Evolutionary conservation across 2,113 vertebrate species (phyloP).

Genomic region (Corynorhinus townsendii): DNA sequence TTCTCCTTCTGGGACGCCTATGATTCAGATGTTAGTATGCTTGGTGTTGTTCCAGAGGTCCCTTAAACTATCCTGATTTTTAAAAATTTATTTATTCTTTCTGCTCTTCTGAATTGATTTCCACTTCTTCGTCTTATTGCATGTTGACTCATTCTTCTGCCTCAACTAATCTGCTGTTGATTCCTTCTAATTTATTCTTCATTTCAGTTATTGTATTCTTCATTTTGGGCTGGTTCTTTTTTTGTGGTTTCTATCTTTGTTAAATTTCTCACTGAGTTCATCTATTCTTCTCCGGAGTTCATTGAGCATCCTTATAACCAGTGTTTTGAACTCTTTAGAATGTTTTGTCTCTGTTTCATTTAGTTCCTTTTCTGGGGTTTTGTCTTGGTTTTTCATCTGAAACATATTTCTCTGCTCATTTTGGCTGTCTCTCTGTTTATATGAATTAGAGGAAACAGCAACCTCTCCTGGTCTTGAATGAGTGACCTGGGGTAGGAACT

Average conservation of each 20-base stretch:
- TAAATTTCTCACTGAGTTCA: neutral
- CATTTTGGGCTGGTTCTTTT: neutral
- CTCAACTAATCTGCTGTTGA: neutral
- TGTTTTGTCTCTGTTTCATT: neutral
- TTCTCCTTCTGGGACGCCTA: neutral
- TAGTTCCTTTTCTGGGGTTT: neutral
- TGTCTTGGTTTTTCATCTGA: neutral
- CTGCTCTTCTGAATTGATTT: neutral
- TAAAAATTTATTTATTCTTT: neutral
- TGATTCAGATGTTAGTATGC: neutral
- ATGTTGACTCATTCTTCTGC: neutral
- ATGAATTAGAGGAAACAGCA: too few species aligned
- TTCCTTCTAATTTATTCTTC: neutral
- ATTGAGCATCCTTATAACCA: neutral
- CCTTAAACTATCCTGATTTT: neutral
- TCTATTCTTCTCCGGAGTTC: neutral
- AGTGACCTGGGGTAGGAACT: neutral
- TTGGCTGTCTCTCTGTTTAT: neutral
- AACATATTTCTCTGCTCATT: neutral
- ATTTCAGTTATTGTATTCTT: neutral
- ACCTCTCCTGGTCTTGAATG: neutral
- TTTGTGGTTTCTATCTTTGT: neutral
- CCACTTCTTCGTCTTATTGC: neutral
- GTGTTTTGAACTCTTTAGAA: neutral
- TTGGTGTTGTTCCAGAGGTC: neutral